These are phyloP conservation scores for Yoshiicerus persimilis DNA, from an alignment of 1,140 invertebrate genomes.

Conservation along the genomic window DNA sequence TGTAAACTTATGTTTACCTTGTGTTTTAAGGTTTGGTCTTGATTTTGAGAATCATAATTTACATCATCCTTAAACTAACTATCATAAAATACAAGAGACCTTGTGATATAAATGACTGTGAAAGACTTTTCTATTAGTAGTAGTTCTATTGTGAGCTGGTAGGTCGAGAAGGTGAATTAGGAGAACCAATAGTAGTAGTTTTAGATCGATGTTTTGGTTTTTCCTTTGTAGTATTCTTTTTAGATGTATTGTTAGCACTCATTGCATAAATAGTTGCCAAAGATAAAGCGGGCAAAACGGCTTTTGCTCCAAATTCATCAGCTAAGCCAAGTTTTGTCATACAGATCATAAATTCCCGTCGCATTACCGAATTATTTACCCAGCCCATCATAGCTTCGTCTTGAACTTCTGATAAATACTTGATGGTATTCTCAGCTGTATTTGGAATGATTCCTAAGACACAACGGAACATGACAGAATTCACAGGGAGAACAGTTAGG, in stretches of 20 bases:
- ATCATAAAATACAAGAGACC: neutral
- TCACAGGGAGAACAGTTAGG: slow-evolving; percentile 4
- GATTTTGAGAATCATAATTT: neutral
- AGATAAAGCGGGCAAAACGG: neutral
- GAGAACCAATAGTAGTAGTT: neutral
- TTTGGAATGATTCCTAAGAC: neutral
- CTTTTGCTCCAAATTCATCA: neutral
- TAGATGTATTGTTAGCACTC: neutral
- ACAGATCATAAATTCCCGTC: slow-evolving; percentile 27
- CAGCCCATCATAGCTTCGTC: slow-evolving; percentile 15
- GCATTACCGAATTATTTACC: slow-evolving; percentile 37
- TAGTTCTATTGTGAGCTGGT: neutral
- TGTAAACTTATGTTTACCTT: too few species aligned
- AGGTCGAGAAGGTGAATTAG: neutral
- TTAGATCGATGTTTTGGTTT: neutral
- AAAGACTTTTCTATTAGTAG: neutral
- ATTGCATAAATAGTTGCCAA: neutral
- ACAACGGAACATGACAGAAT: slow-evolving; percentile 27
- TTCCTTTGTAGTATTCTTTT: neutral
- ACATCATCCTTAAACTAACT: neutral
- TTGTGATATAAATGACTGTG: neutral
- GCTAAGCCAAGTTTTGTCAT: neutral
- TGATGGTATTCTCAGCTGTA: neutral
- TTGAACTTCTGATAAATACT: neutral
- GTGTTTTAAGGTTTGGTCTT: neutral